Percentiles rank a stretch among this genome's conserved stretches.
These are phyloP conservation scores for Brachyrhaphis roseni DNA, from an alignment of 2,797 vertebrate species.

Conservation along the genomic window DNA sequence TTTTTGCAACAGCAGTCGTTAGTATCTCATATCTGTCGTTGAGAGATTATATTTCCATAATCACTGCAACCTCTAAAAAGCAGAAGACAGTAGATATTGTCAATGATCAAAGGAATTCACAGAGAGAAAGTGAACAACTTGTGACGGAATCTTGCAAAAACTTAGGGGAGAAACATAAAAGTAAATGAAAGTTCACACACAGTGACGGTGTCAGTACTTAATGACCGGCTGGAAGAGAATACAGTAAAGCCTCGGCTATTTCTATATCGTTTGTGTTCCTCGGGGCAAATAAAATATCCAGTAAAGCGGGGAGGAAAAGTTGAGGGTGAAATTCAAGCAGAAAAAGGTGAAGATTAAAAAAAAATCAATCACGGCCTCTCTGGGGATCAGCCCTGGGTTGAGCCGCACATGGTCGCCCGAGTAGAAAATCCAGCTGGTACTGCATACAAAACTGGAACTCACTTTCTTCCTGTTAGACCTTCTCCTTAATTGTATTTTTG, in stretches of 20 bases:
- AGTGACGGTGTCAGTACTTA: neutral
- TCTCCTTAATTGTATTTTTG: conserved; percentile 6
- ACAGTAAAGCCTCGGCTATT: conserved; percentile 22
- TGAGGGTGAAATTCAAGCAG: conserved; percentile 38
- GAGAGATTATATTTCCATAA: neutral
- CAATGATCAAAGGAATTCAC: neutral
- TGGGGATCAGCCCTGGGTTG: conserved; percentile 35
- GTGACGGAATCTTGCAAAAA: neutral
- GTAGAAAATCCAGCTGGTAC: conserved; percentile 40
- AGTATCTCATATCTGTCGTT: neutral
- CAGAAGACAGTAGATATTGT: neutral
- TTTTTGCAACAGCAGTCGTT: neutral
- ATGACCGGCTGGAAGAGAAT: conserved; percentile 8
- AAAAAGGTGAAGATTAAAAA: conserved; percentile 48
- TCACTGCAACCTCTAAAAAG: neutral
- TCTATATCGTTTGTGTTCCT: conserved; percentile 14
- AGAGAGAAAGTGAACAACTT: neutral
- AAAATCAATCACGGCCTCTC: conserved; percentile 42
- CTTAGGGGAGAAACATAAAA: neutral
- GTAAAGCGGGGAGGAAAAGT: conserved; percentile 15
- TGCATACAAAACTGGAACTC: conserved; percentile 30
- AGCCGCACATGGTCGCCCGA: conserved; percentile 27
- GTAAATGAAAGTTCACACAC: conserved; percentile 6
- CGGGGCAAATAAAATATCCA: conserved; percentile 33
- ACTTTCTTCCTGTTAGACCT: conserved; percentile 18